Conservation (phyloP, 2,888 invertebrate genomes). For the Scaptomyza cyrtandrae region DNA sequence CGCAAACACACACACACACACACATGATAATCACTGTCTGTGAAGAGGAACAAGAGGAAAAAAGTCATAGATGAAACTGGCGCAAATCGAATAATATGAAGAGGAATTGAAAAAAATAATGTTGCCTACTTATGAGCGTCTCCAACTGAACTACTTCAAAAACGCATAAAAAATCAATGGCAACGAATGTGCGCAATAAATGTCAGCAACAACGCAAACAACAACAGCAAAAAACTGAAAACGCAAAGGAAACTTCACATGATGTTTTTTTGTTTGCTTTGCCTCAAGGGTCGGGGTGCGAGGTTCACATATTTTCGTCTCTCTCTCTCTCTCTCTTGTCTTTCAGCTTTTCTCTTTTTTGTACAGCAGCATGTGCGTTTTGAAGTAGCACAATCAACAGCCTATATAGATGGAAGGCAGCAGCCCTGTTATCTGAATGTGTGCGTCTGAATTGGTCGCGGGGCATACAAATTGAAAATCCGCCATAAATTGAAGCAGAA, state of each 20-base stretch:
- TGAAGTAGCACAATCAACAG: conserved; percentile 21
- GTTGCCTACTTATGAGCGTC: conserved; percentile 68
- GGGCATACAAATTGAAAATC: conserved; percentile 75
- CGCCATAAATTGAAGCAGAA: conserved; percentile 75
- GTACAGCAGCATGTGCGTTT: conserved; percentile 56
- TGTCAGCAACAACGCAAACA: conserved; percentile 67
- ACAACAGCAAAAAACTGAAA: conserved; percentile 34
- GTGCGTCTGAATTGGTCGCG: conserved; percentile 57
- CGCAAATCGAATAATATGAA: conserved; percentile 43
- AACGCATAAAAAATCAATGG: conserved; percentile 80
- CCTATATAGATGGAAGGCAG: too few species aligned
- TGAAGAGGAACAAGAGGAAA: conserved; percentile 2
- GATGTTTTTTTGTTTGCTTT: conserved; percentile 10
- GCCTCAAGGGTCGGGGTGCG: conserved; percentile 3
- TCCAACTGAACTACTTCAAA: conserved; percentile 74
- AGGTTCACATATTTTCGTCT: conserved; percentile 3
- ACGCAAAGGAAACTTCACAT: conserved; percentile 67
- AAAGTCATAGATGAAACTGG: conserved; percentile 28
- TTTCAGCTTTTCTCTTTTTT: conserved; percentile 27
- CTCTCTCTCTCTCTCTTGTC: not conserved
- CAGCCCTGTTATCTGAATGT: conserved; percentile 1
- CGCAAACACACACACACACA: conserved; percentile 27
- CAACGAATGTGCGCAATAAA: conserved; percentile 77
- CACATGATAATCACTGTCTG: conserved; percentile 53
- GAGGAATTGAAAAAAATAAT: conserved; percentile 57